Percentiles rank a stretch among this genome's conserved stretches.
Conservation (phyloP, 2,113 vertebrate genomes). For the Typhlomys cinereus region DNA sequence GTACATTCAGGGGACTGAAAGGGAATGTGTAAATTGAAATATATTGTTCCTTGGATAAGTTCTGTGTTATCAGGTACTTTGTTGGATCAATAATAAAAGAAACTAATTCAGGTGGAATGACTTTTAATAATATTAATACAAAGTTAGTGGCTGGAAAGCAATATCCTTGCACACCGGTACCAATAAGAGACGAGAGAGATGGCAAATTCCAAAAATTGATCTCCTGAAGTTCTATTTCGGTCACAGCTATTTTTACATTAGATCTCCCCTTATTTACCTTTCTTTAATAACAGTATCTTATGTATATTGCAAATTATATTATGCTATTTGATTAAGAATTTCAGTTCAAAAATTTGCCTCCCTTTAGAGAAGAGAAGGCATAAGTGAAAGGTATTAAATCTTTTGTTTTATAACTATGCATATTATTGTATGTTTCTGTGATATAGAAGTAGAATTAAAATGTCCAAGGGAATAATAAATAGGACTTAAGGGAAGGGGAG, state of each 20-base stretch:
- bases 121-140: not conserved
- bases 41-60: too few species aligned
- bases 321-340: not conserved
- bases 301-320: not conserved
- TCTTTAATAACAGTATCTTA: not conserved
- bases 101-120: not conserved
- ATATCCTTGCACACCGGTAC: not conserved
- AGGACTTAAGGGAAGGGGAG: too few species aligned
- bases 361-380: not conserved
- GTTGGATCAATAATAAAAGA: too few species aligned
- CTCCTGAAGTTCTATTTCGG: not conserved
- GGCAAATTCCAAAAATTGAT: not conserved
- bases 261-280: not conserved
- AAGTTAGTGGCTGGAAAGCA: not conserved
- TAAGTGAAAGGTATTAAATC: too few species aligned
- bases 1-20: too few species aligned
- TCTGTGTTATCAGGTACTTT: too few species aligned
- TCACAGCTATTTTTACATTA: not conserved
- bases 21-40: too few species aligned
- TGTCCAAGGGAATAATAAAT: too few species aligned
- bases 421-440: too few species aligned
- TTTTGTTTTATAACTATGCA: too few species aligned
- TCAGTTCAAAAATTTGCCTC: not conserved
- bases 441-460: too few species aligned
- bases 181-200: not conserved